Conservation (phyloP, 1,140 invertebrate species). For the Pteromalus puparum region DNA sequence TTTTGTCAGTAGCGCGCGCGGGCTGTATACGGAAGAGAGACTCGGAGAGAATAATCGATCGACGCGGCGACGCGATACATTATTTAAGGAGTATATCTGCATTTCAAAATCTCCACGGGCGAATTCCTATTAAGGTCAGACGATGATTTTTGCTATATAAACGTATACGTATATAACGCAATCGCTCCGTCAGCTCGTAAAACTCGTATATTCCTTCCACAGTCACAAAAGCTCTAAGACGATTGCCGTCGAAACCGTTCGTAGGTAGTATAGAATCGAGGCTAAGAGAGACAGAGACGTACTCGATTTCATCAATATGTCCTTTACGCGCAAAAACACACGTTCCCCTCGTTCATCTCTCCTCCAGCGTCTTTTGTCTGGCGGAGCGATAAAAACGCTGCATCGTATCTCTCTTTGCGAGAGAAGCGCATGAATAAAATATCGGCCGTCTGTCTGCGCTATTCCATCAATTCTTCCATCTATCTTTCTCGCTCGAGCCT, state of each 20-base stretch:
- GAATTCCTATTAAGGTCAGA: not conserved
- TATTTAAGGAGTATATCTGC: not conserved
- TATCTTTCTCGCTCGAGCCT: not conserved
- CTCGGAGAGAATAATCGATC: not conserved
- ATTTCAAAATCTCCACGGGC: not conserved
- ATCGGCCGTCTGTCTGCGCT: not conserved
- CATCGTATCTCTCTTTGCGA: not conserved
- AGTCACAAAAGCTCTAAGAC: too few species aligned
- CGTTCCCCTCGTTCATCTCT: not conserved
- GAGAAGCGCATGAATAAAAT: slow-evolving; percentile 1
- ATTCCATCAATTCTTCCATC: not conserved
- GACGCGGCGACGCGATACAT: not conserved
- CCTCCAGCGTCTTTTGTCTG: not conserved
- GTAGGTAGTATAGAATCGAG: too few species aligned
- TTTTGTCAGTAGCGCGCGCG: not conserved
- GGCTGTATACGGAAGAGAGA: not conserved
- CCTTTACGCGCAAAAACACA: too few species aligned
- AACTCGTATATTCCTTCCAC: too few species aligned
- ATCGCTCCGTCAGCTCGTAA: too few species aligned
- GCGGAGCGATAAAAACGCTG: not conserved
- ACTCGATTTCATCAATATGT: too few species aligned
- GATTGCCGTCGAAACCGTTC: too few species aligned
- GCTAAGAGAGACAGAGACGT: too few species aligned
- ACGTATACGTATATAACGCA: too few species aligned
- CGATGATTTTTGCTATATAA: not conserved